Evolutionary conservation across 37 sponge, comb jelly and placozoan genomes (phyloP).

Genomic region (Eunapius fragilis): DNA sequence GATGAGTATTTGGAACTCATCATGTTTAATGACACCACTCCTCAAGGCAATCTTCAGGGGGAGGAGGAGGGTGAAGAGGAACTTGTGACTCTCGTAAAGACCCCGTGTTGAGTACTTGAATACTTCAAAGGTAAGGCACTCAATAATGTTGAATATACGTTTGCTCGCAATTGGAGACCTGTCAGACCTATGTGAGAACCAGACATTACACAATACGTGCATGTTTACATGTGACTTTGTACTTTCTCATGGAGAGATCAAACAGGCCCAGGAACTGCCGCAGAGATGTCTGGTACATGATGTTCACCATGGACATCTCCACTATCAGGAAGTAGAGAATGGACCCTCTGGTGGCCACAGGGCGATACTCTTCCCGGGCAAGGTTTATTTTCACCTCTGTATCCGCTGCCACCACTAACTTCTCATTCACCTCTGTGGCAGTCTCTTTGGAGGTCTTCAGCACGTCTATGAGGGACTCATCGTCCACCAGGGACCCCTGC

Average conservation of each 20-base stretch:
- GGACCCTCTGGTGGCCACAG: conserved; percentile 93
- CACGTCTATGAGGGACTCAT: conserved; percentile 94
- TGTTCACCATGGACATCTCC: conserved; percentile 98
- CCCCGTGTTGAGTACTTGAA: conserved; percentile 93
- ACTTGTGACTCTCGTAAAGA: conserved; percentile 97
- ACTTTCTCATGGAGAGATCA: conserved; percentile 93
- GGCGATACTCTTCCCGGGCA: conserved; percentile 97
- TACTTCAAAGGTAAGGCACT: conserved; percentile 87
- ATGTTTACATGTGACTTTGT: neutral
- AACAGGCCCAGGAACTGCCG: conserved; percentile 94
- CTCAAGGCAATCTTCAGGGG: conserved; percentile 95
- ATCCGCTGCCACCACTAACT: conserved; percentile 91
- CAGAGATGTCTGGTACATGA: conserved; percentile 98
- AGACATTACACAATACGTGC: neutral
- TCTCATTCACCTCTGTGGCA: conserved; percentile 94
- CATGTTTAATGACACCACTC: conserved; percentile 78
- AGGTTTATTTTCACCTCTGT: conserved; percentile 95
- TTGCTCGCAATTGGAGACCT: conserved; percentile 89
- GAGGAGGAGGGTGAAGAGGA: conserved; percentile 97
- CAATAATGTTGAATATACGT: conserved; percentile 90
- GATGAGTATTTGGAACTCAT: conserved; percentile 92
- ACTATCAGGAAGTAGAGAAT: conserved; percentile 99
- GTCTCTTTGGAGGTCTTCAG: conserved; percentile 90
- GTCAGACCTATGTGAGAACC: conserved; percentile 65
- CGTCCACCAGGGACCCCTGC: conserved; percentile 95